These are phyloP conservation scores for Trachymyrmex cornetzi DNA, from an alignment of 1,140 invertebrate species.

Conservation along the genomic window DNA sequence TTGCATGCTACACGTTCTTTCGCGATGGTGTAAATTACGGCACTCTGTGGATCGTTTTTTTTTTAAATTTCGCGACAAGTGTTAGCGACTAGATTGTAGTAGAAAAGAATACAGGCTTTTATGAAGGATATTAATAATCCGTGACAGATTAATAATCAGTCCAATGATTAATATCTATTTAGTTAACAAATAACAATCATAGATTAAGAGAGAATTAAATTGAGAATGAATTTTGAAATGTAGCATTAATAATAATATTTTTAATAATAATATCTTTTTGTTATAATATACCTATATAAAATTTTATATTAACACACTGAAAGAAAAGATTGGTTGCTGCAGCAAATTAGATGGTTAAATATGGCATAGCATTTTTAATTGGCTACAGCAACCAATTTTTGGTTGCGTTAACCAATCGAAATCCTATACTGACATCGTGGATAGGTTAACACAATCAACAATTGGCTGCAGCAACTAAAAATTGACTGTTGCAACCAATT, in stretches of 20 bases:
- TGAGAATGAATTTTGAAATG: not conserved
- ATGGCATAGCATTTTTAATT: no score
- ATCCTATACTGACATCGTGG: no score
- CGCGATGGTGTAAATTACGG: constrained; percentile 5
- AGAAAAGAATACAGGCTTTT: not conserved
- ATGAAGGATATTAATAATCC: not conserved
- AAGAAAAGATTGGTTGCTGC: no score
- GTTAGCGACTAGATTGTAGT: not conserved
- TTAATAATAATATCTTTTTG: not conserved
- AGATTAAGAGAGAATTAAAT: not conserved
- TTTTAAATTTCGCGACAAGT: not conserved
- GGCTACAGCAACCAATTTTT: no score
- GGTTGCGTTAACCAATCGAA: no score
- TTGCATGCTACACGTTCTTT: constrained; percentile 43
- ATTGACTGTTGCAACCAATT: no score
- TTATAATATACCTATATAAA: not conserved
- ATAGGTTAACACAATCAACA: no score
- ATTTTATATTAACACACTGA: not conserved
- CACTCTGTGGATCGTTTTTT: not conserved
- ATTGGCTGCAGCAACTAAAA: no score
- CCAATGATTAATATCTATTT: not conserved
- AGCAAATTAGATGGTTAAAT: no score
- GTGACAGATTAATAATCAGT: not conserved
- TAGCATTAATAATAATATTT: constrained; percentile 1
- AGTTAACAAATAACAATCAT: not conserved